Conservation (phyloP, 2,113 vertebrate species). For the Brachirus orientalis region DNA sequence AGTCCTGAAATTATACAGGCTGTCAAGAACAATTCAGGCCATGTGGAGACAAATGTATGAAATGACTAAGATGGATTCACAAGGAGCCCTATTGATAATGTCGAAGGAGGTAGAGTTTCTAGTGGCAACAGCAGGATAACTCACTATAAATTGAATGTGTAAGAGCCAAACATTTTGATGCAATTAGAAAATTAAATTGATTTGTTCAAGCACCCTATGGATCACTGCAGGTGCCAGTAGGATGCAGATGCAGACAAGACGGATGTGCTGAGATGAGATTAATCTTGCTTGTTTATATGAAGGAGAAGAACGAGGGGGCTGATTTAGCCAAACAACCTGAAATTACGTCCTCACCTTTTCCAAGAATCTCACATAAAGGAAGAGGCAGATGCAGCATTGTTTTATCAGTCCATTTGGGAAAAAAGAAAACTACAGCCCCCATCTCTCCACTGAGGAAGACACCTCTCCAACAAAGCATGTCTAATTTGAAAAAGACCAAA, state of each 20-base stretch:
- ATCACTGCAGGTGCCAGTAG: constrained; percentile 25
- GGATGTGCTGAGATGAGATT: constrained; percentile 17
- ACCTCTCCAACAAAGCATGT: constrained; percentile 71
- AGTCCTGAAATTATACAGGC: constrained; percentile 53
- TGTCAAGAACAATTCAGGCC: constrained; percentile 46
- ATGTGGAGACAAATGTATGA: constrained; percentile 27
- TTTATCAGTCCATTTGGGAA: constrained; percentile 27
- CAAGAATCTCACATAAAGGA: no score
- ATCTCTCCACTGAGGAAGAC: constrained; percentile 47
- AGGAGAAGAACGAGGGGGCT: constrained; percentile 7
- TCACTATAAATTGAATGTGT: constrained; percentile 30
- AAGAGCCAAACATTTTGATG: constrained; percentile 45
- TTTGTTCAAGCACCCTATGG: constrained; percentile 29
- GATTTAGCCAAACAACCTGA: constrained; percentile 24
- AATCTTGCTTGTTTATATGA: constrained; percentile 18
- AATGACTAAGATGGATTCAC: constrained; percentile 48
- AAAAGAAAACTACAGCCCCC: constrained; percentile 53
- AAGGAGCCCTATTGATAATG: constrained; percentile 4
- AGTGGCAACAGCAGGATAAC: not conserved
- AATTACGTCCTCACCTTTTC: constrained; percentile 45
- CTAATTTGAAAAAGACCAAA: constrained; percentile 75
- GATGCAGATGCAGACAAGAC: constrained; percentile 29
- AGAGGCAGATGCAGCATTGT: constrained; percentile 13
- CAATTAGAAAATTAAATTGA: constrained; percentile 49
- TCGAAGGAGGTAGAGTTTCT: not conserved